A percentile compares a stretch with the other conserved stretches of the same genome.
Evolutionary conservation across 2,888 invertebrate species (phyloP).

Genomic region (Andrena chrysosceles): DNA sequence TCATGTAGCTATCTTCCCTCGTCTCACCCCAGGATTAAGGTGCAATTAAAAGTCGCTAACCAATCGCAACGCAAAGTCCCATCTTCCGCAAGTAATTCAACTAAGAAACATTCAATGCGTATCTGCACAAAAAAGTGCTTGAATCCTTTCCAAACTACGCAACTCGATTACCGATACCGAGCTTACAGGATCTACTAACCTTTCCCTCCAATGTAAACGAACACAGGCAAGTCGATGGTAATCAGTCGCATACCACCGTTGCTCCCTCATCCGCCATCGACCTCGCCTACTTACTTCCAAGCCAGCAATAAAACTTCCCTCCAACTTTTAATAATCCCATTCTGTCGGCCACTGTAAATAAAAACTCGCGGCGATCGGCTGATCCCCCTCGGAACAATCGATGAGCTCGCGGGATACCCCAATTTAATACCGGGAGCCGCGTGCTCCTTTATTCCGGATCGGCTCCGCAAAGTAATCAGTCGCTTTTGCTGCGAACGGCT

Average conservation of each 20-base stretch:
- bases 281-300: slow-evolving; percentile 22
- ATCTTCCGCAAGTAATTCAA: no score
- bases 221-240: background rate
- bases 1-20: no score
- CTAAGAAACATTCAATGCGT: no score
- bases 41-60: no score
- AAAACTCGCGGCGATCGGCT: slow-evolving; percentile 47
- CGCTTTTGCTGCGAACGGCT: slow-evolving; percentile 23
- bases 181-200: background rate
- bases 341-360: slow-evolving; percentile 52
- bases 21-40: no score
- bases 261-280: background rate
- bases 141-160: background rate
- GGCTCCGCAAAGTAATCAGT: slow-evolving; percentile 37
- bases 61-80: no score
- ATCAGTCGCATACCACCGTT: background rate
- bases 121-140: background rate
- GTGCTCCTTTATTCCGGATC: slow-evolving; percentile 18
- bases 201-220: background rate
- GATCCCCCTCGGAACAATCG: slow-evolving; percentile 34
- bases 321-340: slow-evolving; percentile 54
- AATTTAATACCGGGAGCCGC: slow-evolving; percentile 46
- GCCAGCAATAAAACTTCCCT: slow-evolving; percentile 49
- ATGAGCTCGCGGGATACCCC: slow-evolving; percentile 30
- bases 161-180: background rate